A percentile compares a stretch with the other conserved stretches of the same genome.
These are phyloP conservation scores for Bradypodion ventrale DNA, from an alignment of 2,797 vertebrate genomes.

Conservation along the genomic window DNA sequence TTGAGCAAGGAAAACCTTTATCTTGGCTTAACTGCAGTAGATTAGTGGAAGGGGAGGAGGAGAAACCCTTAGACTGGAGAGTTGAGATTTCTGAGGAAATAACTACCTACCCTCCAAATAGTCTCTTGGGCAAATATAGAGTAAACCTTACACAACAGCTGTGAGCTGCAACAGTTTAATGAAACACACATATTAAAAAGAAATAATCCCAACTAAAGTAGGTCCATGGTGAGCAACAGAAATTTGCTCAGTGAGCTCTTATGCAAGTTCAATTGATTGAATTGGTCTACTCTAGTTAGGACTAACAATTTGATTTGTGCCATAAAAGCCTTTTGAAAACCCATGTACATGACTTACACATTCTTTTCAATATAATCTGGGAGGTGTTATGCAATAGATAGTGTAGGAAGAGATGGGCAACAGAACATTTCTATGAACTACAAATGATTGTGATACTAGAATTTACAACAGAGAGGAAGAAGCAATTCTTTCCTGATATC, in stretches of 20 bases:
- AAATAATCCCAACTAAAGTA: not conserved
- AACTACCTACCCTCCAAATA: too few relatives aligned
- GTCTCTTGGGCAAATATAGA: not conserved
- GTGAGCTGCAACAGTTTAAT: not conserved
- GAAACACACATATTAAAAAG: not conserved
- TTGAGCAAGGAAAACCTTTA: too few relatives aligned
- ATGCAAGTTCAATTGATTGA: too few relatives aligned
- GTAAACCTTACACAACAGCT: not conserved
- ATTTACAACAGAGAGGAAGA: not conserved
- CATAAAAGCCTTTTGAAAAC: too few relatives aligned
- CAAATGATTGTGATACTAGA: not conserved
- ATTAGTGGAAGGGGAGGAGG: not conserved
- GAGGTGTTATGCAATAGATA: not conserved
- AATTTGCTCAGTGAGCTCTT: too few relatives aligned
- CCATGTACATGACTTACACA: not conserved
- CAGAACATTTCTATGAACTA: not conserved
- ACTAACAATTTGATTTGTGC: too few relatives aligned
- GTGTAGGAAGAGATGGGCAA: not conserved
- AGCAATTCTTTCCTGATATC: constrained; percentile 4
- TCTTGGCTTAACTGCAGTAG: not conserved
- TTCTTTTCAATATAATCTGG: not conserved
- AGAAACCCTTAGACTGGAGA: not conserved
- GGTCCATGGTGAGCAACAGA: too few relatives aligned
- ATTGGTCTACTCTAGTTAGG: too few relatives aligned
- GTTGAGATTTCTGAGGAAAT: too few relatives aligned